Evolutionary conservation across 2,888 invertebrate genomes (phyloP).

Genomic region (Clepsis dumicolana): DNA sequence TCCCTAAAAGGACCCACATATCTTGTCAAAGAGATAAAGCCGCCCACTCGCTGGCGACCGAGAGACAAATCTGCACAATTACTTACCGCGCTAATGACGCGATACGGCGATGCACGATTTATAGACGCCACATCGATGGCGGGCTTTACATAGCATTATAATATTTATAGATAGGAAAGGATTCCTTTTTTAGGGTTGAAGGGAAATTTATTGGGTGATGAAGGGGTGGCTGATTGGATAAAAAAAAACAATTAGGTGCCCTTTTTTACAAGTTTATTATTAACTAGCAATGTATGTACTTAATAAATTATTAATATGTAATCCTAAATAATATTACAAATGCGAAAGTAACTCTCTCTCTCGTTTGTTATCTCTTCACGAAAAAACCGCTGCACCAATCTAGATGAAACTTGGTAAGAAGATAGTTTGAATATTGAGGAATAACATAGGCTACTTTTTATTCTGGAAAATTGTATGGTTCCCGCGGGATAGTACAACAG

Average conservation of each 20-base stretch:
- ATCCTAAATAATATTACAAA: no score
- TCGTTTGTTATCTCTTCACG: no score
- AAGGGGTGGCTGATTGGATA: neutral
- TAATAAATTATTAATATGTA: no score
- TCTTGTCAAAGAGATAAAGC: slow-evolving; percentile 69
- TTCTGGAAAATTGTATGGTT: no score
- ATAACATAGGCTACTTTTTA: no score
- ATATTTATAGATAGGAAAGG: slow-evolving; percentile 74
- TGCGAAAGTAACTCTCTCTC: no score
- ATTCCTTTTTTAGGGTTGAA: slow-evolving; percentile 50
- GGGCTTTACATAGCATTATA: slow-evolving; percentile 80
- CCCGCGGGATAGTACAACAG: no score
- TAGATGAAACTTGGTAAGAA: no score
- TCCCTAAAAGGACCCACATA: slow-evolving; percentile 56
- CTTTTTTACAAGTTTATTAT: neutral
- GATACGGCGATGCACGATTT: slow-evolving; percentile 78
- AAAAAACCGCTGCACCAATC: no score
- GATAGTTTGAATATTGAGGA: no score
- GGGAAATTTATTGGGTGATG: slow-evolving; percentile 22
- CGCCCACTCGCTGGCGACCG: slow-evolving; percentile 61
- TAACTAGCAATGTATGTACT: neutral
- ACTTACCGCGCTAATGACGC: slow-evolving; percentile 77
- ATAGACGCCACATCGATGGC: slow-evolving; percentile 71
- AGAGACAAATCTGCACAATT: slow-evolving; percentile 79
- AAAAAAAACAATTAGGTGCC: neutral